Base-by-base conservation (phyloP, 1,140 invertebrate genomes). In the Camponotus pennsylvanicus region DNA sequence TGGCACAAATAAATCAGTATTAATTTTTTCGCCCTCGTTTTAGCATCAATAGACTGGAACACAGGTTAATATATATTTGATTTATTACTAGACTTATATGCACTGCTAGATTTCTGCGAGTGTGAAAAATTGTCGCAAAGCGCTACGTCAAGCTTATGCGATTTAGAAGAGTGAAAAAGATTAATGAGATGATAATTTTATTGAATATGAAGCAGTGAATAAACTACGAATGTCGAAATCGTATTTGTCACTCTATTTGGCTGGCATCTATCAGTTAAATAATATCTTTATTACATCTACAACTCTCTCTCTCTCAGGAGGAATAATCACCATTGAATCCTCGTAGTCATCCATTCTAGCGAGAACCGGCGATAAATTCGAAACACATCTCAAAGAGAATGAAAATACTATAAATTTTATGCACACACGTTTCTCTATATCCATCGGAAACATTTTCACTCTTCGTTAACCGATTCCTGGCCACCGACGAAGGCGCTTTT, bases 401-500 rank as follows among this genome's bases (percentile, higher is more conserved):
- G 32, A 8, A 55, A 80, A 57, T 55, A 73, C 0, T 18, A 34
- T 7, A 49, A 59, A 75, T 83, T 73, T 45, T 83, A 57, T 70
- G 40, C 45, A 52, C 70, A 3, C 37, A 40, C 37, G 27, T 57
- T n/a, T n/a, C n/a, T 9, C 57, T 73, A 34, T 37, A 59, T 37
- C 52, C 13, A 59, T 45, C 13, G 27, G n/a, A 37, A 83, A 83
- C 57, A 61, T 73, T 83, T 75, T 75, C 52, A 49, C 40, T 37
- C 42, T 82, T 40, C 64, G 49, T 70, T 82, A 63, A 83, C 40
- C 79, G 40, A 83, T 73, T 18, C 55, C 27, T 83, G 69, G 49
- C 69, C 55, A 75, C 4, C 15, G 49, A 52, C 79, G 34, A 7
- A 21, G 55, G 37, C 40, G 34, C 45, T 73, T 21, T 18, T 52